Evolutionary conservation across 2,888 invertebrate species (phyloP), one percentile per base, ranked within the genome.

Genomic region (Ryuthela nishihirai): DNA sequence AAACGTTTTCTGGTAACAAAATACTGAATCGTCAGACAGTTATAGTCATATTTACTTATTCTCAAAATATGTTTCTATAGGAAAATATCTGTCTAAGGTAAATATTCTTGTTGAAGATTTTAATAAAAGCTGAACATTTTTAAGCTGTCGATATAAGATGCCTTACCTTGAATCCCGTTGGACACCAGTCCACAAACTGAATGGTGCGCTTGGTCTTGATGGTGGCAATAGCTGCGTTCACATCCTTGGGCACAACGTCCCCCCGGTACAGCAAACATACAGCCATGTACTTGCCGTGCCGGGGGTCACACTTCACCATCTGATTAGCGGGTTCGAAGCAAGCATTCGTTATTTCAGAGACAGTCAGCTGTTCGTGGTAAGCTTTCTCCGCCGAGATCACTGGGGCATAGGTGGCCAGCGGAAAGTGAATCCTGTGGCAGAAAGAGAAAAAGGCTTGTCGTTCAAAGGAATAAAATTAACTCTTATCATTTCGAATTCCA

Each of bases 201-300:
- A 78, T 77, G 43, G 72, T 71, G 40, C 74, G 83, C 81, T 92
- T 93, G 69, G 92, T 92, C 80, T 94, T 94, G 80, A 94, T 93
- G 73, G 89, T 87, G 1, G 91, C 90, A 75, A 93, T 93, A 45
- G 92, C 90, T 15, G 91, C 90, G 74, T 92, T 92, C 36, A 93
- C 92, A 73, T 93, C 93, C 79, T 92, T 93, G 62, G 94, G 94
- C 4, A 94, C 93, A 62, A 93, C 92, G 75, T 93, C 93, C 59
- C 93, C 93, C 71, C 92, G 69, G 81, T 92, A 94, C 79, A 94
- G 79, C 86, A 94, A 89, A 78, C 93, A 93, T 74, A 92, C 92
- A 17, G 93, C 93, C 93, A 93, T 87, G 73, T 88, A 88, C 67
- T 64, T 64, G 7, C 64, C 65, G 32, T 64, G 64, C n/a, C 65